Evolutionary conservation across 2,797 vertebrate genomes (phyloP).

Genomic region (Emys orbicularis): DNA sequence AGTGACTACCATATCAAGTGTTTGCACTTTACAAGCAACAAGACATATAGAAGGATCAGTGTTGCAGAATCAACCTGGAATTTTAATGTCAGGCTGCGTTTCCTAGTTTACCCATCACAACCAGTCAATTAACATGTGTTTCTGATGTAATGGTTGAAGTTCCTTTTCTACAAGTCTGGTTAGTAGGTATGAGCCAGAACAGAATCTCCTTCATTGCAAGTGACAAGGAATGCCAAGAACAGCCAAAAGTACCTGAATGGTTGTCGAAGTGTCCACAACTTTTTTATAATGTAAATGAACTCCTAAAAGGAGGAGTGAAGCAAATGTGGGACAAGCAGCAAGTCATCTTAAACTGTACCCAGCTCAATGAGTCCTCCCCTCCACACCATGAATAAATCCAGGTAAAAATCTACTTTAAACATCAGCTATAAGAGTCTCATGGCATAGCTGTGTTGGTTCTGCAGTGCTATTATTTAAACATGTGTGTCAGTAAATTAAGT

Average conservation of each 20-base stretch:
- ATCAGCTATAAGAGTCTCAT: not conserved
- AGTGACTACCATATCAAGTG: not conserved
- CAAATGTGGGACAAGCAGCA: not conserved
- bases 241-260: not conserved
- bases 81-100: not conserved
- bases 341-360: not conserved
- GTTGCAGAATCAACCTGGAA: not conserved
- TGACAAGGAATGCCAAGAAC: not conserved
- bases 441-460: not conserved
- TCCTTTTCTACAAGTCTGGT: not conserved
- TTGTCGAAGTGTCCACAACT: not conserved
- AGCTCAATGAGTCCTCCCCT: not conserved
- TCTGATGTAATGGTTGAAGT: not conserved
- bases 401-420: not conserved
- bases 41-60: not conserved
- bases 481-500: not conserved
- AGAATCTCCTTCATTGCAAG: not conserved
- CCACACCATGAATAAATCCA: not conserved
- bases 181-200: not conserved
- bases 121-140: not conserved
- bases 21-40: not conserved
- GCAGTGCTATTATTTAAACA: not conserved
- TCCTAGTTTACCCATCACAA: not conserved
- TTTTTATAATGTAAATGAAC: not conserved
- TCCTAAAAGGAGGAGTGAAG: rapidly evolving